A percentile compares a stretch with the other conserved stretches of the same genome.
phyloP scores from a whole-genome alignment of 2,888 invertebrate genomes.

The Argyresthia goedartella region DNA sequence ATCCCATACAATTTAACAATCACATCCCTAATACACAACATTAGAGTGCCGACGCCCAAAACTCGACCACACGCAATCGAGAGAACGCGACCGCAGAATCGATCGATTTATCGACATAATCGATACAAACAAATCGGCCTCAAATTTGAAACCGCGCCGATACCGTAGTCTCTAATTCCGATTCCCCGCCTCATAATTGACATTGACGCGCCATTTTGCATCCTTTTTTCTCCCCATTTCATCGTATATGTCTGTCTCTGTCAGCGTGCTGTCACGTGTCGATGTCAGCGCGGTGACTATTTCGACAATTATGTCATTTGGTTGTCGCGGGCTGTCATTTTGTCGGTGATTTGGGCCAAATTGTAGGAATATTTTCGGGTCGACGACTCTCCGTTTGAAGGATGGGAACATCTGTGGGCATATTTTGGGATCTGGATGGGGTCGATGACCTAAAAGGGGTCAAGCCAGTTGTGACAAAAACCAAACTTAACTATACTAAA shows the following conservation, averaged over 20 bases:
- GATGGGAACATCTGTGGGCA: conserved; percentile 56
- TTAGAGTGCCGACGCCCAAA: conserved; percentile 28
- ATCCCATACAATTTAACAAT: conserved; percentile 1
- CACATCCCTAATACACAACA: conserved; percentile 46
- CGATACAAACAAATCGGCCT: conserved; percentile 51
- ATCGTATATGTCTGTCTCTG: conserved; percentile 26
- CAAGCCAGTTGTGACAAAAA: too few species aligned
- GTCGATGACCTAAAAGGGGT: neutral
- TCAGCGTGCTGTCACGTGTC: conserved; percentile 59
- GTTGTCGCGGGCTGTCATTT: conserved; percentile 66
- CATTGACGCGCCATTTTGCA: conserved; percentile 55
- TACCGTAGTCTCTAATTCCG: conserved; percentile 61
- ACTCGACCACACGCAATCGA: conserved; percentile 64
- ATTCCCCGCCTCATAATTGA: conserved; percentile 69
- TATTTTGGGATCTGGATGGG: neutral
- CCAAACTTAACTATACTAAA: too few species aligned
- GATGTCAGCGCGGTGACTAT: conserved; percentile 62
- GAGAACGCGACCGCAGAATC: conserved; percentile 41
- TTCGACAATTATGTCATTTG: conserved; percentile 72
- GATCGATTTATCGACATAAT: conserved; percentile 66
- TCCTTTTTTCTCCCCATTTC: conserved; percentile 17
- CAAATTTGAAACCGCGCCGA: conserved; percentile 60
- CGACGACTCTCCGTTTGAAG: conserved; percentile 46
- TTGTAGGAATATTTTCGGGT: conserved; percentile 51
- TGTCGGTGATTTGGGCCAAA: conserved; percentile 63